These are phyloP conservation scores for Synchiropus splendidus DNA, from an alignment of 2,113 vertebrate species.

Conservation along the genomic window DNA sequence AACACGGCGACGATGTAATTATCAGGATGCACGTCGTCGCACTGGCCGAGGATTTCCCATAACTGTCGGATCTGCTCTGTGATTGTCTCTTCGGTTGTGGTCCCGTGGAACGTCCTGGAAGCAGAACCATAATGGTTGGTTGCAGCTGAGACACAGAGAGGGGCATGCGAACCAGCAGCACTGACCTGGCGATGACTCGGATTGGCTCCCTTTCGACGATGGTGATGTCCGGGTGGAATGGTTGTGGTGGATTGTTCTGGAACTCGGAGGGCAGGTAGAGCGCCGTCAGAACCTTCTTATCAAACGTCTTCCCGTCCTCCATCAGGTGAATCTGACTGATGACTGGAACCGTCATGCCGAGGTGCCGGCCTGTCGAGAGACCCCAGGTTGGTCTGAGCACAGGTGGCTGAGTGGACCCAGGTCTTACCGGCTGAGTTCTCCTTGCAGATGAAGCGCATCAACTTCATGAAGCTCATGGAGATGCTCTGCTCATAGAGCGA, in stretches of 20 bases:
- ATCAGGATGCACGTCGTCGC: constrained; percentile 29
- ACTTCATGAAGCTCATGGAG: constrained; percentile 80
- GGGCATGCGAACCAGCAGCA: background rate
- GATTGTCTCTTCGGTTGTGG: constrained; percentile 76
- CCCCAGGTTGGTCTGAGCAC: background rate
- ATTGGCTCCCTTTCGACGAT: constrained; percentile 62
- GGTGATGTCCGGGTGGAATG: constrained; percentile 65
- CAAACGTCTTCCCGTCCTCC: constrained; percentile 53
- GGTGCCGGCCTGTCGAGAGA: constrained; percentile 56
- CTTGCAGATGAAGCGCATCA: constrained; percentile 85
- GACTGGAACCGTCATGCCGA: constrained; percentile 78
- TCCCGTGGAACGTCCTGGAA: constrained; percentile 71
- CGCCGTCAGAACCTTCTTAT: constrained; percentile 65
- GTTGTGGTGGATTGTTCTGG: constrained; percentile 62
- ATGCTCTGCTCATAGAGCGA: constrained; percentile 79
- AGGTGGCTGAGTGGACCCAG: background rate
- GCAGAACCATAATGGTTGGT: background rate
- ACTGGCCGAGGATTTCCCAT: constrained; percentile 61
- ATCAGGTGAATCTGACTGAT: constrained; percentile 67
- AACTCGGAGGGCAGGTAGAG: constrained; percentile 70
- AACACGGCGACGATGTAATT: constrained; percentile 72
- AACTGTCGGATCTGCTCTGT: constrained; percentile 63
- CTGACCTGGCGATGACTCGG: constrained; percentile 64
- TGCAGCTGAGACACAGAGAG: no score
- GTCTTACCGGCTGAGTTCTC: constrained; percentile 75